These are phyloP conservation scores for Okapia johnstoni DNA, from an alignment of 2,113 vertebrate genomes.

Conservation along the genomic window DNA sequence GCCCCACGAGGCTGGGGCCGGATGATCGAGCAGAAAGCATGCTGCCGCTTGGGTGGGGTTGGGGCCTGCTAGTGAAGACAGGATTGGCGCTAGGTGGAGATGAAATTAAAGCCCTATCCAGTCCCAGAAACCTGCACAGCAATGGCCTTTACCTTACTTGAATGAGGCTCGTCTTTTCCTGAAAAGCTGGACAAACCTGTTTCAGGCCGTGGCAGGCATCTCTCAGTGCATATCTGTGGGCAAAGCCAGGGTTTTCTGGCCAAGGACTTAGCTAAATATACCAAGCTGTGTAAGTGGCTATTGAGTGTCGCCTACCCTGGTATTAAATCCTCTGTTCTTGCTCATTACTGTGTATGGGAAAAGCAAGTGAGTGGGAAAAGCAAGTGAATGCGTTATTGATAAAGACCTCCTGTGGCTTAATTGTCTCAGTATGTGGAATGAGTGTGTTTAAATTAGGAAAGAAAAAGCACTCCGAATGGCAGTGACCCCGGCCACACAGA, in stretches of 20 bases:
- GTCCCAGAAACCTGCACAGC: not conserved
- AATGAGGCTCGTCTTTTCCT: not conserved
- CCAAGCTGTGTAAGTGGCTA: not conserved
- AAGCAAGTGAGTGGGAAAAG: not conserved
- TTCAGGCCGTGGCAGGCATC: not conserved
- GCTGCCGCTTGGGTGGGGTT: no score
- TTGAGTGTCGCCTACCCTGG: not conserved
- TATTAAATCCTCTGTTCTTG: not conserved
- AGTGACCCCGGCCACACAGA: not conserved
- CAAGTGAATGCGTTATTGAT: not conserved
- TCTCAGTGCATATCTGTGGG: constrained; percentile 29
- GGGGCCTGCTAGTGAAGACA: not conserved
- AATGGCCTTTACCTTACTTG: not conserved
- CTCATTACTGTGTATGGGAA: not conserved
- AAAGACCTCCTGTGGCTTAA: not conserved
- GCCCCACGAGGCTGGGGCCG: no score
- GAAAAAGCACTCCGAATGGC: not conserved
- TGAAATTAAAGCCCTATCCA: not conserved
- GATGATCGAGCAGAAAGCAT: not conserved
- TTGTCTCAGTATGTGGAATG: not conserved
- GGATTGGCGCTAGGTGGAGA: not conserved
- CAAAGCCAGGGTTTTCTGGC: not conserved
- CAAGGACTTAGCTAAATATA: constrained; percentile 2
- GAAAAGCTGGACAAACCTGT: constrained; percentile 70
- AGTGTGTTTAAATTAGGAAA: not conserved